Conservation (phyloP, 2,888 invertebrate species). For the Napeogenes inachia region DNA sequence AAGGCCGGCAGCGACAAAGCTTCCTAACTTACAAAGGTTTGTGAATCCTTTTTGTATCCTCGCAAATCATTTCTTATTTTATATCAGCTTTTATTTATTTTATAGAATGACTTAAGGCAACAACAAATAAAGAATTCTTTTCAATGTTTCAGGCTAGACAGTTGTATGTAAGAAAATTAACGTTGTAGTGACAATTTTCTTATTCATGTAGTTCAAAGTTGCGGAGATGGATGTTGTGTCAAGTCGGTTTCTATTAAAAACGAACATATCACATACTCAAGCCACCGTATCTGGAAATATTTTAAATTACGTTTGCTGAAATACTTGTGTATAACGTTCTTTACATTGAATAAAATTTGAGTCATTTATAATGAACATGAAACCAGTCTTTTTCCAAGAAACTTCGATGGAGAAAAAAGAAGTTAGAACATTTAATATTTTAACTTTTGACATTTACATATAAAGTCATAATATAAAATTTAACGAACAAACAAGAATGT, state of each 20-base stretch:
- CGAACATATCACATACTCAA: neutral
- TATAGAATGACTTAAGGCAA: neutral
- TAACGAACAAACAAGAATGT: neutral
- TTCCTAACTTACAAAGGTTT: slow-evolving; percentile 14
- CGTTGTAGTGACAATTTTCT: slow-evolving; percentile 22
- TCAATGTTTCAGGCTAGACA: slow-evolving; percentile 4
- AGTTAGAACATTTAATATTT: no score
- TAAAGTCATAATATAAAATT: no score
- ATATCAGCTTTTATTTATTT: neutral
- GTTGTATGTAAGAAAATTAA: slow-evolving; percentile 21
- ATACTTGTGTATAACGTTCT: neutral
- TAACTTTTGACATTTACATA: no score
- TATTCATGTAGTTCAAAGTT: slow-evolving; percentile 8
- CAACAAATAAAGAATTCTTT: slow-evolving; percentile 6
- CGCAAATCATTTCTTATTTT: slow-evolving; percentile 4
- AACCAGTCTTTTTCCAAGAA: no score
- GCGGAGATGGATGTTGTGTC: neutral
- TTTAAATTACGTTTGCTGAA: neutral
- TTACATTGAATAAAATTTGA: no score
- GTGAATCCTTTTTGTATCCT: neutral
- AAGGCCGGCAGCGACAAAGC: slow-evolving; percentile 13
- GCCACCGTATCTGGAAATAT: neutral
- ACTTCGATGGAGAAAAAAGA: no score
- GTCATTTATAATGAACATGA: no score
- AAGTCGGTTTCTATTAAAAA: slow-evolving; percentile 8